Evolutionary conservation across 1,140 invertebrate genomes (phyloP).

Genomic region (Antheraea pernyi): DNA sequence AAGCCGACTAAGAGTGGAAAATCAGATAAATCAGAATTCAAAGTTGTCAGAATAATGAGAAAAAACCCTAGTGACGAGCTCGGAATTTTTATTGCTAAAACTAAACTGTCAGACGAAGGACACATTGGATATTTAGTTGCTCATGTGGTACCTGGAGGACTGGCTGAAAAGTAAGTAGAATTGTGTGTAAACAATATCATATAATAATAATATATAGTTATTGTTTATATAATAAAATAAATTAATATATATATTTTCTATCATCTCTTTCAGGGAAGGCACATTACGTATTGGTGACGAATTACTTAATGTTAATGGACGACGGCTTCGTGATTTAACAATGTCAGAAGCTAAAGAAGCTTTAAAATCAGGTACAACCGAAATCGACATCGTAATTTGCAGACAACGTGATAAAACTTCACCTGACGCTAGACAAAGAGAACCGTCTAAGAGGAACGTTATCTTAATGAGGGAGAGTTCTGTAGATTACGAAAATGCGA

Average conservation of each 20-base stretch:
- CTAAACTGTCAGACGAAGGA: constrained; percentile 82
- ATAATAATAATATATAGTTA: no score
- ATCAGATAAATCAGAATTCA: constrained; percentile 78
- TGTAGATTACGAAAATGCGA: constrained; percentile 84
- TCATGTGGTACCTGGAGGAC: constrained; percentile 88
- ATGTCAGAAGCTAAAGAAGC: constrained; percentile 88
- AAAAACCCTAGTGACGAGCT: constrained; percentile 85
- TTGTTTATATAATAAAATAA: constrained; percentile 1
- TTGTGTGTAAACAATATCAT: no score
- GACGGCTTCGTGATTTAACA: constrained; percentile 85
- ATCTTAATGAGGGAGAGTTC: constrained; percentile 82
- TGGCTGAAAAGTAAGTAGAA: constrained; percentile 86
- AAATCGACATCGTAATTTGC: constrained; percentile 88
- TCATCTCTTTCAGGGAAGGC: constrained; percentile 83
- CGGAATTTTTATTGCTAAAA: constrained; percentile 92
- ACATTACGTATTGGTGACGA: constrained; percentile 89
- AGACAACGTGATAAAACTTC: constrained; percentile 64
- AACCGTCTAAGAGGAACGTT: constrained; percentile 40
- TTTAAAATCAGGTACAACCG: constrained; percentile 82
- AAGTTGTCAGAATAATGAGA: constrained; percentile 85
- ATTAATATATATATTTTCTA: constrained; percentile 20
- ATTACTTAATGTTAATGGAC: constrained; percentile 91
- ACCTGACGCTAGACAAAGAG: constrained; percentile 51
- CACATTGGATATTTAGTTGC: constrained; percentile 89
- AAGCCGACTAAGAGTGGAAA: constrained; percentile 62